Percentiles rank a stretch among this genome's conserved stretches.
Conservation (phyloP, 2,113 vertebrate genomes). For the Phylloscopus trochilus region DNA sequence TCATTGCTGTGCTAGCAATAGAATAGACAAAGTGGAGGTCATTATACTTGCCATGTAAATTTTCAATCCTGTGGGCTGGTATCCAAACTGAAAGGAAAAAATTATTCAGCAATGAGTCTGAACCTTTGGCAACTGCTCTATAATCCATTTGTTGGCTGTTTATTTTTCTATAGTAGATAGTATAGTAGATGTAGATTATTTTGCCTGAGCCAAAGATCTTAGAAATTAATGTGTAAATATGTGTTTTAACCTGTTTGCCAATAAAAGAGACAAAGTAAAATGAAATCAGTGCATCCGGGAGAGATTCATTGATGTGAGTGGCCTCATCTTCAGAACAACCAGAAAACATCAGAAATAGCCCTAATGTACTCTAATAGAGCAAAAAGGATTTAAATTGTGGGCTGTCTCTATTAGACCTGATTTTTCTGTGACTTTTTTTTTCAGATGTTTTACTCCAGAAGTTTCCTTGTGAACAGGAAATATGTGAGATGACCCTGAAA, state of each 20-base stretch:
- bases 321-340: neutral
- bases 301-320: neutral
- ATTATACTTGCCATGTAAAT: neutral
- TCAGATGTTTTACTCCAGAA: neutral
- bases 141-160: constrained; percentile 48
- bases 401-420: neutral
- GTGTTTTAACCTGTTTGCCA: constrained; percentile 34
- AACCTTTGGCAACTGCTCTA: constrained; percentile 35
- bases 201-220: constrained; percentile 37
- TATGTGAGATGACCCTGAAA: neutral
- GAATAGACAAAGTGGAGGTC: neutral
- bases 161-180: no score
- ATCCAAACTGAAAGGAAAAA: constrained; percentile 34
- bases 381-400: neutral
- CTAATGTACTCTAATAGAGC: neutral
- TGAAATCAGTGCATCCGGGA: constrained; percentile 24
- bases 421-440: neutral
- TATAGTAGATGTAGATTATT: constrained; percentile 31
- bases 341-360: neutral
- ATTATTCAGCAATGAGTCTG: constrained; percentile 2
- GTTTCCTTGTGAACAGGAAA: neutral
- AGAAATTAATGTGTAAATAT: constrained; percentile 44
- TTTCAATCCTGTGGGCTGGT: neutral
- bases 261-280: constrained; percentile 30
- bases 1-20: neutral